A percentile compares a stretch with the other conserved stretches of the same genome.
phyloP scores from a whole-genome alignment of 1,140 invertebrate species.

The Monochamus saltuarius region DNA sequence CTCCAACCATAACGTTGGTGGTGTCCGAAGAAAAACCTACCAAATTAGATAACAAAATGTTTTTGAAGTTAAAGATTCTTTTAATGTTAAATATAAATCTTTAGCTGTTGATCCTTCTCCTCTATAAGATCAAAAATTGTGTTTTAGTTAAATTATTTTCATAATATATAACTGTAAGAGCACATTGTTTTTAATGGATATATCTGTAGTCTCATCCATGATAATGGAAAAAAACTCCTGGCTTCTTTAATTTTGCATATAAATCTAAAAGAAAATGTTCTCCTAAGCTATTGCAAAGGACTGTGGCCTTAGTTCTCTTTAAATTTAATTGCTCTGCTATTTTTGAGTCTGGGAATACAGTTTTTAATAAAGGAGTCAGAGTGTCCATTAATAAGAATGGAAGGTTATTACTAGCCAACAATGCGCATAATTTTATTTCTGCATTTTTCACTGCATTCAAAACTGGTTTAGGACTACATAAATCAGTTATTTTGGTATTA shows the following conservation, averaged over 20 bases:
- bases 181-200: slow-evolving; percentile 17
- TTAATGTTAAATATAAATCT: slow-evolving; percentile 21
- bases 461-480: neutral
- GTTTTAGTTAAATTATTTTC: neutral
- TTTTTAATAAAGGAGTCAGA: slow-evolving; percentile 5
- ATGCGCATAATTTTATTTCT: neutral
- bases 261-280: slow-evolving; percentile 2
- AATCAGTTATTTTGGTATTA: slow-evolving; percentile 2
- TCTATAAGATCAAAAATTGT: slow-evolving; percentile 29
- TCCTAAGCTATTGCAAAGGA: slow-evolving; percentile 7
- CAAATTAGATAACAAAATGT: slow-evolving; percentile 39
- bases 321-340: slow-evolving; percentile 11
- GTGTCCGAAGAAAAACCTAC: slow-evolving; percentile 28
- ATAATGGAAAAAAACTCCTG: slow-evolving; percentile 19
- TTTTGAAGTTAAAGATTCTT: slow-evolving; percentile 19
- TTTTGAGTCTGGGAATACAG: slow-evolving; percentile 21
- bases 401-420: slow-evolving; percentile 7
- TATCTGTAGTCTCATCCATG: slow-evolving; percentile 28
- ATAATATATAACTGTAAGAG: slow-evolving; percentile 25
- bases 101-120: slow-evolving; percentile 26
- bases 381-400: slow-evolving; percentile 21
- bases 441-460: neutral
- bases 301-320: slow-evolving; percentile 16
- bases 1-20: slow-evolving; percentile 16
- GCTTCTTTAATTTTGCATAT: neutral